phyloP scores from a whole-genome alignment of 2,888 invertebrate genomes.

The Tineola bisselliella region DNA sequence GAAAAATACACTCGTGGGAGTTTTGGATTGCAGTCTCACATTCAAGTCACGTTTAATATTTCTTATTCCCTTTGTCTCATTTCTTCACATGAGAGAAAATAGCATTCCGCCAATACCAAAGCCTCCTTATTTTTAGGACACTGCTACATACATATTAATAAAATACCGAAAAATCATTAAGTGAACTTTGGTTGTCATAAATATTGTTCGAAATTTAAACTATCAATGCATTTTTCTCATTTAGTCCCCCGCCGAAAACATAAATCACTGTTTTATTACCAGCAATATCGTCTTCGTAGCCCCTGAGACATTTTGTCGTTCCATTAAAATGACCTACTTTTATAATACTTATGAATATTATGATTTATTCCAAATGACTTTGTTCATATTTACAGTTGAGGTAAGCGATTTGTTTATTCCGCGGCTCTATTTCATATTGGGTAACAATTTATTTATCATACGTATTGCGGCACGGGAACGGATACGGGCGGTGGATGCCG shows the following conservation, averaged over 20 bases:
- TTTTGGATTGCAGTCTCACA: slow-evolving; percentile 21
- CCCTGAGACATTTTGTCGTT: neutral
- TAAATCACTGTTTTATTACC: neutral
- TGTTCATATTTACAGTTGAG: neutral
- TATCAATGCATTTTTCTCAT: neutral
- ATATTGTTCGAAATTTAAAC: neutral
- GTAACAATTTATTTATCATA: slow-evolving; percentile 69
- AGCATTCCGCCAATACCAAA: slow-evolving; percentile 23
- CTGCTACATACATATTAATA: neutral
- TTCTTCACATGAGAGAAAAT: slow-evolving; percentile 50
- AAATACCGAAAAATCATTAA: neutral
- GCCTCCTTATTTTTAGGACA: neutral
- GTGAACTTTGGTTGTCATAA: neutral
- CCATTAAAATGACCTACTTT: neutral
- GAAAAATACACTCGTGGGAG: neutral
- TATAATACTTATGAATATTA: neutral
- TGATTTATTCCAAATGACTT: neutral
- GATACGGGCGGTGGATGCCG: slow-evolving; percentile 16
- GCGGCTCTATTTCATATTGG: slow-evolving; percentile 65
- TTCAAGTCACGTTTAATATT: slow-evolving; percentile 64
- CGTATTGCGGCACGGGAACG: slow-evolving; percentile 52
- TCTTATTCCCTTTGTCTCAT: slow-evolving; percentile 65
- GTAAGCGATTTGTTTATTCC: slow-evolving; percentile 56
- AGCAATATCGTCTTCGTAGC: neutral
- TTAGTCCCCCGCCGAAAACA: neutral